Evolutionary conservation across 1,140 invertebrate genomes (phyloP), one percentile per base, ranked within the genome.

Genomic region (Drosophila suzukii): DNA sequence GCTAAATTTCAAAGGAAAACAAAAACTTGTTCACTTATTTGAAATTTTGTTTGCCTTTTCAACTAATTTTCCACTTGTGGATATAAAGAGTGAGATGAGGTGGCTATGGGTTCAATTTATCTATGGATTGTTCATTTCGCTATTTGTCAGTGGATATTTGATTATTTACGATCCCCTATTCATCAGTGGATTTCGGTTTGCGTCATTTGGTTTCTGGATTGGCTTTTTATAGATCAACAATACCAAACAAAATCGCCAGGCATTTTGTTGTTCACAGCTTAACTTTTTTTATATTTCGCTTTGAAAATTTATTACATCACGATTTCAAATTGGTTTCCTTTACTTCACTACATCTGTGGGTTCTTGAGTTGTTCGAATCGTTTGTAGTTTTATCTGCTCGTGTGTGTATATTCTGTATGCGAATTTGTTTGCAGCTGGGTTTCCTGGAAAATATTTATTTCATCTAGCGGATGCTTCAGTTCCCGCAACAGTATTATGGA

Each of bases 1-100:
- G 83, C 83, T 65, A 83, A 86, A 88, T 83, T 86, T 88, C 84
- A 88, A 88, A 70, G 84, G 84, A 88, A 88, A 88, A 88, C 84
- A 88, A 88, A 88, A 88, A 85, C 83, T 76, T 58, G 73, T 53
- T 88, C 84, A 88, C 83, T 88, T 89, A 82, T 83, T 83, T 76
- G 44, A 80, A 88, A 79, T 32, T 80, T 72, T 79, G 79, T 72
- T 74, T 70, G 74, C 79, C 62, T 51, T 63, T 54, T 77, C 82
- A 83, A 79, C 79, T 88, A 86, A 88, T 88, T 88, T 88, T 88
- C 83, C 79, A 88, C 83, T 83, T 88, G 74, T 86, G 66, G 47
- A 62, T 53, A 27, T 43, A 54, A 17, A 43, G 34, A 46, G 44
- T 62, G 39, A 62, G 46, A 36, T 17, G 43, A 30, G 51, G 27